Evolutionary conservation across 2,113 vertebrate species (phyloP).

Genomic region (Aepyceros melampus): DNA sequence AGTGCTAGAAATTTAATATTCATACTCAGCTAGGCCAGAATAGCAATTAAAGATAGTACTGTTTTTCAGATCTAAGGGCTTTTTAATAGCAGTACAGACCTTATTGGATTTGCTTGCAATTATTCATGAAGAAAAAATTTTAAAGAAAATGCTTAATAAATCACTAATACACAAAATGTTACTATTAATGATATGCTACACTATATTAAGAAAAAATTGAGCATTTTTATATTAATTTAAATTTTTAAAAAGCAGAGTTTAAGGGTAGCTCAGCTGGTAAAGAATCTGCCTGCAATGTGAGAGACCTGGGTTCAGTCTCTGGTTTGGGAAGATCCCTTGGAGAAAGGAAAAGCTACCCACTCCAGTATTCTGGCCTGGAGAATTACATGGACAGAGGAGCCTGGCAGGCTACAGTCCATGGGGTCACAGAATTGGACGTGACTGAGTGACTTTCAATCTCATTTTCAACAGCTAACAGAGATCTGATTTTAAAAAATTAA

Average conservation of each 20-base stretch:
- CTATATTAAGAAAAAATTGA: background rate
- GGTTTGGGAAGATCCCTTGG: background rate
- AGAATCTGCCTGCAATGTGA: background rate
- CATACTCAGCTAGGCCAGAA: background rate
- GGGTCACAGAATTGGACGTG: background rate
- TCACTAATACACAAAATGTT: background rate
- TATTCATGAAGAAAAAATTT: background rate
- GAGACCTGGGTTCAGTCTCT: background rate
- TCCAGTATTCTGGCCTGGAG: background rate
- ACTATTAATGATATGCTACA: background rate
- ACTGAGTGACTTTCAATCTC: background rate
- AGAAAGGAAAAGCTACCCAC: background rate
- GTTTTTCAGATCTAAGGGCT: background rate
- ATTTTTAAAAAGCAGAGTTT: background rate
- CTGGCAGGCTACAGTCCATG: background rate
- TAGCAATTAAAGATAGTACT: constrained; percentile 26
- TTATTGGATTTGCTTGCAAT: background rate
- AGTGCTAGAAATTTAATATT: constrained; percentile 53
- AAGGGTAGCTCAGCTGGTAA: background rate
- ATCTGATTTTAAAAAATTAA: background rate
- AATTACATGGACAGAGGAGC: background rate
- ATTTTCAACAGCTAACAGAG: background rate
- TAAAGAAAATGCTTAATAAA: background rate
- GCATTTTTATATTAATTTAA: background rate
- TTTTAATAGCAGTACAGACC: background rate